phyloP scores from a whole-genome alignment of 2,797 vertebrate genomes.

The Typhlichthys subterraneus region DNA sequence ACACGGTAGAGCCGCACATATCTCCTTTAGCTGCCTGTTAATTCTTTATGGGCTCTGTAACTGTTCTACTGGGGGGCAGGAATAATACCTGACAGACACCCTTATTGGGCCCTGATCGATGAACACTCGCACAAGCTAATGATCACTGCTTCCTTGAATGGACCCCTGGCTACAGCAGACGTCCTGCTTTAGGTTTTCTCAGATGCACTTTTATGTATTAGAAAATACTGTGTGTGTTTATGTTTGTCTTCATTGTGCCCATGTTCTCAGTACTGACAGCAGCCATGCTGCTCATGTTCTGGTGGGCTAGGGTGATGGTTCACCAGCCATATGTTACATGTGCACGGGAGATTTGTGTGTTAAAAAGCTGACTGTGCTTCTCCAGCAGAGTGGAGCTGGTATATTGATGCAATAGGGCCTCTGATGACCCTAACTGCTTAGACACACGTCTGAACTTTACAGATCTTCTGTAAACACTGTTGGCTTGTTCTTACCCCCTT shows the following conservation, averaged over 20 bases:
- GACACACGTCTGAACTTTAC: conserved; percentile 23
- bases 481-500: neutral
- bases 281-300: neutral
- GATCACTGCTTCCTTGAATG: conserved; percentile 43
- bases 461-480: conserved; percentile 35
- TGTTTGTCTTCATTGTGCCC: neutral
- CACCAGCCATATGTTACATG: neutral
- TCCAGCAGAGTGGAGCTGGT: conserved; percentile 12
- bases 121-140: conserved; percentile 33
- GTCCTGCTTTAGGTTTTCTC: conserved; percentile 23
- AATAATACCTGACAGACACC: conserved; percentile 27
- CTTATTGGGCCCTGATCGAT: conserved; percentile 48
- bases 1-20: conserved; percentile 24
- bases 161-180: conserved; percentile 28
- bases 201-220: conserved; percentile 40
- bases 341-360: neutral
- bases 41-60: conserved; percentile 37
- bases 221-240: conserved; percentile 9
- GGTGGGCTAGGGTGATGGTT: neutral
- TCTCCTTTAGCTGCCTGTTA: conserved; percentile 22
- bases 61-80: conserved; percentile 23
- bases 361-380: conserved; percentile 9
- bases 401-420: neutral
- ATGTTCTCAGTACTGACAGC: neutral
- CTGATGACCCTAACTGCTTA: conserved; percentile 23